Evolutionary conservation across 2,888 invertebrate species (phyloP), one percentile per base, ranked within the genome.

Genomic region (Allophyes oxyacanthae): DNA sequence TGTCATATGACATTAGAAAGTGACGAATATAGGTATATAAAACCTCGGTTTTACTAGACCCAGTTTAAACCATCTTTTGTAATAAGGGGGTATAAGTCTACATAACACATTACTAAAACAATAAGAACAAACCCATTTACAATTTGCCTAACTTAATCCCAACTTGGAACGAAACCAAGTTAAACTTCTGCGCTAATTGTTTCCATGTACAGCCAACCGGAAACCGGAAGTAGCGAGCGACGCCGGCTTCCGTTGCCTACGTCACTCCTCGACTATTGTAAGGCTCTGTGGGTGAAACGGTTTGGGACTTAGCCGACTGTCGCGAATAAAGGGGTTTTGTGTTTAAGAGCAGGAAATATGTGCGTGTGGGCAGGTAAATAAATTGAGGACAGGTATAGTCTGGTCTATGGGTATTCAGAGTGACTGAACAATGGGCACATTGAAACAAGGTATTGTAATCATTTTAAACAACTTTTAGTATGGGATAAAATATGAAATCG

Each of bases 171-270:
- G 13, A 8, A 2, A 32, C 11, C 8, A 58, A 62, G 38, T 66
- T 62, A 40, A 56, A 63, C 76, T 76, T 64, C 74, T 74, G 62
- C 28, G 7, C 20, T 53, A 66, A 64, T 72, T 70, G 65, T 58
- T 61, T 54, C 46, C 42, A 30, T 45, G 55, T 54, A 51, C 56
- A 32, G 36, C 50, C 43, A 38, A 64, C 66, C 67, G 75, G 74
- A 75, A 71, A 37, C 74, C 64, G 81, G 82, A 72, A 71, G 79
- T 73, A 71, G 73, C 68, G 52, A 62, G 72, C 75, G 82, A 71
- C 72, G 72, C 65, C 61, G 50, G 65, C 79, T 65, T 82, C 82
- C 82, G 71, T 64, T 54, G 59, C 64, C 66, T 70, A 71, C 77
- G 75, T 79, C 79, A 77, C 77, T 74, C 63, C 63, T 52, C 36